Percentiles rank a stretch among this genome's conserved stretches.
Conservation (phyloP, 2,797 vertebrate species). For the Geotrypetes seraphini region DNA sequence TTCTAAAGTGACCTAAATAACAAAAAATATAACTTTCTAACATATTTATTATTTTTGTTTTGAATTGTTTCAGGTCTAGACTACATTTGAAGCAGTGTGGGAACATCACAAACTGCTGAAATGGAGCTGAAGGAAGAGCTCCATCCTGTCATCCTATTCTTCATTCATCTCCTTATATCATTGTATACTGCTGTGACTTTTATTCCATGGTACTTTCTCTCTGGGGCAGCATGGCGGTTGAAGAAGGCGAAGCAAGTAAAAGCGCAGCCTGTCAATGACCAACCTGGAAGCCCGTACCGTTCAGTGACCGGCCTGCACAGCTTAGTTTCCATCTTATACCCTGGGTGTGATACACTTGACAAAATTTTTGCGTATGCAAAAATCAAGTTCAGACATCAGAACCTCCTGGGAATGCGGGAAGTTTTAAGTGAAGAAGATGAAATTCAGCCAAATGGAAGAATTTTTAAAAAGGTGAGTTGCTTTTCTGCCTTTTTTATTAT, state of each 20-base stretch:
- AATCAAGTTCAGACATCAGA: conserved; percentile 59
- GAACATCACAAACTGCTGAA: too few relatives aligned
- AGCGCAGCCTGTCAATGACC: conserved; percentile 58
- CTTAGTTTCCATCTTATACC: conserved; percentile 62
- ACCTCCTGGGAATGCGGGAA: conserved; percentile 81
- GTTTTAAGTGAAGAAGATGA: conserved; percentile 86
- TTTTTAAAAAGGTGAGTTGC: conserved; percentile 84
- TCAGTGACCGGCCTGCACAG: conserved; percentile 58
- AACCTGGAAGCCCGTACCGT: conserved; percentile 69
- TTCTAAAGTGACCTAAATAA: too few relatives aligned
- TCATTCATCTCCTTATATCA: conserved; percentile 72
- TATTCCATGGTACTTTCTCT: conserved; percentile 71
- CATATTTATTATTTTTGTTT: too few relatives aligned
- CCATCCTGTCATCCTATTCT: conserved; percentile 70
- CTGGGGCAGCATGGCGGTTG: conserved; percentile 47
- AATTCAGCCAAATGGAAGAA: conserved; percentile 75
- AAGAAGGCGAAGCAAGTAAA: conserved; percentile 66
- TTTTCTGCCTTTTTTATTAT: too few relatives aligned
- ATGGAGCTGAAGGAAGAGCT: conserved; percentile 87
- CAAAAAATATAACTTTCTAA: too few relatives aligned
- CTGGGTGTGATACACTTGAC: conserved; percentile 77
- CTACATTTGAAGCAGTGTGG: too few relatives aligned
- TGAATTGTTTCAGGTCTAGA: too few relatives aligned
- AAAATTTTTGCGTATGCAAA: conserved; percentile 73
- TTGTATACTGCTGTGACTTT: conserved; percentile 73